Evolutionary conservation across 1,140 invertebrate species (phyloP).

Genomic region (Brachystomella parvula): DNA sequence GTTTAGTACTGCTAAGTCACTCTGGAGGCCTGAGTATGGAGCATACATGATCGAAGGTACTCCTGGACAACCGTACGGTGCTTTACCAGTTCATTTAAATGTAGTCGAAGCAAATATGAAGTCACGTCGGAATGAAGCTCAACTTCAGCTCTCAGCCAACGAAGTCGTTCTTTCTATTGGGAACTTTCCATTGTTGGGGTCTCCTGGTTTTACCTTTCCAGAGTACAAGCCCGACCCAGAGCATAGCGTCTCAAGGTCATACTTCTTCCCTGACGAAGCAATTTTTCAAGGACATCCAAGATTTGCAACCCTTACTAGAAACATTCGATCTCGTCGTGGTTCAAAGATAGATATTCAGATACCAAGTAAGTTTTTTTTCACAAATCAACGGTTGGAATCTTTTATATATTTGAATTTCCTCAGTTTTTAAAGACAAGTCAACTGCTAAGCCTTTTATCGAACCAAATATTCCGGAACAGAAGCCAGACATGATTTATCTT

Average conservation of each 20-base stretch:
- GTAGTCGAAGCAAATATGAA: constrained; percentile 97
- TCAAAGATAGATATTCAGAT: constrained; percentile 95
- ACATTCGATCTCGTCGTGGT: constrained; percentile 81
- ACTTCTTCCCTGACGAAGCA: constrained; percentile 92
- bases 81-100: constrained; percentile 91
- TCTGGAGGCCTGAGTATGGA: constrained; percentile 97
- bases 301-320: constrained; percentile 87
- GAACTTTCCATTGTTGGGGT: constrained; percentile 86
- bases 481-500: constrained; percentile 83
- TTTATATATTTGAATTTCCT: constrained; percentile 29
- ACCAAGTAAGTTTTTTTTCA: constrained; percentile 57
- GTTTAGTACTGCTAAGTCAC: constrained; percentile 63
- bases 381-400: background rate
- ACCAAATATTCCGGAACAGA: constrained; percentile 45
- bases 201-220: constrained; percentile 81
- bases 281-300: constrained; percentile 90
- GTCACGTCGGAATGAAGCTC: constrained; percentile 76
- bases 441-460: constrained; percentile 64
- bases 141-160: constrained; percentile 61
- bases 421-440: constrained; percentile 84
- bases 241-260: constrained; percentile 66
- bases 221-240: constrained; percentile 54
- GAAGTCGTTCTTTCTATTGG: constrained; percentile 85
- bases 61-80: constrained; percentile 89
- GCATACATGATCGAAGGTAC: constrained; percentile 99